Evolutionary conservation across 2,888 invertebrate genomes (phyloP).

Genomic region (Eilema caniola): DNA sequence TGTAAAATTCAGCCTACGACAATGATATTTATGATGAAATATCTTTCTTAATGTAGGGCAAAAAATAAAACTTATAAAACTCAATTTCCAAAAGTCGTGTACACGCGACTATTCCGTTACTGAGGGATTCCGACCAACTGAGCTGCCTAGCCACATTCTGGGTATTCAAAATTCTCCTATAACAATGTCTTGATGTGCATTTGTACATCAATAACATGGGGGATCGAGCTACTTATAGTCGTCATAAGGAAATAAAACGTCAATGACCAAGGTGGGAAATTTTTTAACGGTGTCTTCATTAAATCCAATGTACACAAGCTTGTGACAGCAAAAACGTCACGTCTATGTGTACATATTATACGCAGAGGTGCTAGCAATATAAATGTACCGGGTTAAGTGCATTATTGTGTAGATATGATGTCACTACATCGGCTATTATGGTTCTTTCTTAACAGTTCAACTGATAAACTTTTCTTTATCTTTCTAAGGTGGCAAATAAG

Average conservation of each 20-base stretch:
- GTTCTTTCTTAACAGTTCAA: background rate
- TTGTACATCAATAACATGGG: no score
- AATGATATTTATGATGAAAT: no score
- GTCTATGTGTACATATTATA: background rate
- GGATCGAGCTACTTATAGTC: no score
- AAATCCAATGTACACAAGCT: background rate
- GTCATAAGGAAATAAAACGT: background rate
- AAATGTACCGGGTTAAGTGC: slow-evolving; percentile 38
- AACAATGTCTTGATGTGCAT: no score
- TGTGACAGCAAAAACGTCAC: background rate
- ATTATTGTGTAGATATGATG: slow-evolving; percentile 30
- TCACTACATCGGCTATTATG: background rate
- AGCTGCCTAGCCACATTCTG: no score
- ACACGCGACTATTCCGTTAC: no score
- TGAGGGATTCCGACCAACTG: no score
- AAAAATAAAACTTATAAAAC: no score
- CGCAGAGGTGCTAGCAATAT: slow-evolving; percentile 23
- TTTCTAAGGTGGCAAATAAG: background rate
- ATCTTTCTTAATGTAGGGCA: no score
- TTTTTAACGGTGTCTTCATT: background rate
- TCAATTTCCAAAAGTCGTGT: no score
- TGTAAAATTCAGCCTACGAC: no score
- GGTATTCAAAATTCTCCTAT: no score
- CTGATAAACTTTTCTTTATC: background rate
- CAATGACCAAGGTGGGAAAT: background rate